Evolutionary conservation across 2,888 invertebrate species (phyloP).

Genomic region (Leptarthrus brevirostris): DNA sequence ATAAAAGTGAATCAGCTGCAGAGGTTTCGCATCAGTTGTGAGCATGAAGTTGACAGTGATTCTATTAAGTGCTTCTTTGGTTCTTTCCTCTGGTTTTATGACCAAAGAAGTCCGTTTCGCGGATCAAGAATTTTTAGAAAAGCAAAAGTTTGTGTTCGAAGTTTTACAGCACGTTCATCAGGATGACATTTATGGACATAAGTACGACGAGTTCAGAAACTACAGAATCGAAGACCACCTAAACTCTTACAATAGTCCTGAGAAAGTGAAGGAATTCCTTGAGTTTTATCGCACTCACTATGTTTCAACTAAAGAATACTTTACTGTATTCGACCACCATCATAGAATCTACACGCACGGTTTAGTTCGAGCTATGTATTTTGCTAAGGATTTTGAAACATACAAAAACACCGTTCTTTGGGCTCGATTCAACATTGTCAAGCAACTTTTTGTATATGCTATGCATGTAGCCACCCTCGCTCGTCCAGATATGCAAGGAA

Average conservation of each 20-base stretch:
- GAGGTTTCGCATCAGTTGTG: constrained; percentile 58
- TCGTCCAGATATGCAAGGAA: constrained; percentile 70
- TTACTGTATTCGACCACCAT: constrained; percentile 60
- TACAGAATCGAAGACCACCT: constrained; percentile 73
- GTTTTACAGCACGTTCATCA: constrained; percentile 73
- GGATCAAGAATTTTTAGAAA: constrained; percentile 69
- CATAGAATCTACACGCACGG: constrained; percentile 70
- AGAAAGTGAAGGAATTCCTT: constrained; percentile 71
- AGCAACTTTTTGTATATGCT: constrained; percentile 73
- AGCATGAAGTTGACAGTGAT: constrained; percentile 62
- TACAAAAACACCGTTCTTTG: constrained; percentile 78
- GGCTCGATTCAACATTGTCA: constrained; percentile 74
- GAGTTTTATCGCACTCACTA: constrained; percentile 70
- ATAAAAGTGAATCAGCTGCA: not conserved
- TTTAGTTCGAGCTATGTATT: constrained; percentile 74
- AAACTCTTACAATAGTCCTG: constrained; percentile 72
- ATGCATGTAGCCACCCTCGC: constrained; percentile 72
- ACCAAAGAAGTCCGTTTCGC: constrained; percentile 65
- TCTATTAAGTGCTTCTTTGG: constrained; percentile 58
- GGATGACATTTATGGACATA: constrained; percentile 66
- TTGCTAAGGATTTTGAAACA: constrained; percentile 79
- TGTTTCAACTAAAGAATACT: constrained; percentile 61
- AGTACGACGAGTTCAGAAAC: constrained; percentile 70
- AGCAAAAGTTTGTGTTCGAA: constrained; percentile 69
- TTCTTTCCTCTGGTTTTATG: constrained; percentile 55